phyloP scores from a whole-genome alignment of 2,113 vertebrate genomes.

The Petrocephalus zakoni region DNA sequence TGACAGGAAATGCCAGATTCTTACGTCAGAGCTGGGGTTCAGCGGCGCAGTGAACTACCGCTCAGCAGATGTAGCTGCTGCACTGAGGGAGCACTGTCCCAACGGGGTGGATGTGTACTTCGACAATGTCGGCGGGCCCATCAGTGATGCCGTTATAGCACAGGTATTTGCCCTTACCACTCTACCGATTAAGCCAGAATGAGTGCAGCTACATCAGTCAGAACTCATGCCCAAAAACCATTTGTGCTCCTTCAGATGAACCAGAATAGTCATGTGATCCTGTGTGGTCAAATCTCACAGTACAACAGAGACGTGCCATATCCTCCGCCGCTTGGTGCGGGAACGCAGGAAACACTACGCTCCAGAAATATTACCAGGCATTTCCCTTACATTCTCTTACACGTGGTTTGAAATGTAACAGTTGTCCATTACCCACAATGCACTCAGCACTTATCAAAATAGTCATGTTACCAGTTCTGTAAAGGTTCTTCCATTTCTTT shows the following conservation, averaged over 20 bases:
- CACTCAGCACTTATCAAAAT: not conserved
- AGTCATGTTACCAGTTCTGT: not conserved
- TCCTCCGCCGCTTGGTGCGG: constrained; percentile 73
- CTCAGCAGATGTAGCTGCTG: constrained; percentile 57
- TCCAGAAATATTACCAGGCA: constrained; percentile 76
- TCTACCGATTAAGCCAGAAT: not conserved
- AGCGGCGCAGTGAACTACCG: constrained; percentile 83
- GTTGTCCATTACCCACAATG: not conserved
- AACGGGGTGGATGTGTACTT: constrained; percentile 87
- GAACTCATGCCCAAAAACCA: not conserved
- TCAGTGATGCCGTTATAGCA: constrained; percentile 77
- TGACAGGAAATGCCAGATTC: constrained; percentile 72
- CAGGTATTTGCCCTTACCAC: constrained; percentile 47
- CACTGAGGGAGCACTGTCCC: constrained; percentile 72
- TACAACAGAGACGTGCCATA: constrained; percentile 94
- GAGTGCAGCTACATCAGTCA: not conserved
- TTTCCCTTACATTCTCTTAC: not conserved
- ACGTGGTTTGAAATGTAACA: not conserved
- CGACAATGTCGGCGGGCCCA: constrained; percentile 88
- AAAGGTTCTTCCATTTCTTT: not conserved
- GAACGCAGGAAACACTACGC: constrained; percentile 57
- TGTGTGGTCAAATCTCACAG: constrained; percentile 95
- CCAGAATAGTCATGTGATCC: constrained; percentile 73
- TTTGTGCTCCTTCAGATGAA: constrained; percentile 70
- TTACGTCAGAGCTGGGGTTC: constrained; percentile 81